Conservation (phyloP, 2,888 invertebrate species). For the Platerodrilus igneus region DNA sequence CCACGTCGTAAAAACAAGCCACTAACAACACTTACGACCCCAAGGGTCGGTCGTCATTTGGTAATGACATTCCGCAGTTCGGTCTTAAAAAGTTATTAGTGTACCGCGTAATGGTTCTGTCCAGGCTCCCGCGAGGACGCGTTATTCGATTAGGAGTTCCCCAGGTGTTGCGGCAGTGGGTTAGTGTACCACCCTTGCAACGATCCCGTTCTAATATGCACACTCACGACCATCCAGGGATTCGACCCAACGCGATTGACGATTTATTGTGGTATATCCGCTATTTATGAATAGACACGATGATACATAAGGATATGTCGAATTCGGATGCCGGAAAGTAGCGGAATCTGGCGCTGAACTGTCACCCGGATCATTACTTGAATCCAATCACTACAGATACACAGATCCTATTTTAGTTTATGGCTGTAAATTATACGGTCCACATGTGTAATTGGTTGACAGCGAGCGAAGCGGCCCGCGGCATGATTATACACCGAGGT, state of each 20-base stretch:
- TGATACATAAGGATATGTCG: constrained; percentile 35
- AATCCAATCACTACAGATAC: constrained; percentile 18
- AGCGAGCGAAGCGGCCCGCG: constrained; percentile 31
- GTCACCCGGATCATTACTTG: constrained; percentile 21
- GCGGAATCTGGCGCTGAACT: constrained; percentile 11
- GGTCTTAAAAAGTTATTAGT: constrained; percentile 44
- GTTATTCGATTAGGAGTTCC: constrained; percentile 40
- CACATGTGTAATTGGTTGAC: constrained; percentile 46
- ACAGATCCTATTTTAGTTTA: constrained; percentile 45
- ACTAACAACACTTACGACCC: constrained; percentile 33
- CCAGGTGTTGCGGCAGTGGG: constrained; percentile 34
- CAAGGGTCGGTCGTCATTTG: constrained; percentile 37
- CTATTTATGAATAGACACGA: constrained; percentile 47
- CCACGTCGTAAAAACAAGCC: constrained; percentile 36
- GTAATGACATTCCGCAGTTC: constrained; percentile 39
- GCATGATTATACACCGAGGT: constrained; percentile 32
- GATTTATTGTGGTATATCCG: constrained; percentile 45
- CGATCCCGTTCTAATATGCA: constrained; percentile 36
- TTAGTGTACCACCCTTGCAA: constrained; percentile 30
- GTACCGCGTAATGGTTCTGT: constrained; percentile 30
- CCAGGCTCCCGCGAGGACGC: constrained; percentile 30
- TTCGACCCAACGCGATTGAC: constrained; percentile 42
- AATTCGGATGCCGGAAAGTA: neutral
- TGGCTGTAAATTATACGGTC: constrained; percentile 47
- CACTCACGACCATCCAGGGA: constrained; percentile 45